Base-by-base conservation (phyloP, 2,888 invertebrate species). In the Andrena praecox region DNA sequence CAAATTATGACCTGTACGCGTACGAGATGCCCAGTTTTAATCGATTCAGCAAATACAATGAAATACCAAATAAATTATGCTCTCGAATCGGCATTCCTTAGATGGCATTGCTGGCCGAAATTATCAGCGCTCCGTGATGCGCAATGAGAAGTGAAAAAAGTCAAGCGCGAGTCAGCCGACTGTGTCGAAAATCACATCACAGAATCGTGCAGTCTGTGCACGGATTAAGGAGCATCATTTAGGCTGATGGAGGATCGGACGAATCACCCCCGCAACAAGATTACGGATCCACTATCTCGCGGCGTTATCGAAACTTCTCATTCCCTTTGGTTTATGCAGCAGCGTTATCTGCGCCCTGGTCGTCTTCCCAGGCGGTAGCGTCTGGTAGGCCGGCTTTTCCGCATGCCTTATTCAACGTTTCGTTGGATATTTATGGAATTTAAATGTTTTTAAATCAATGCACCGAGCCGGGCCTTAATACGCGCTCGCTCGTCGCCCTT, bases 391-490 rank as follows among this genome's bases (percentile, higher is more conserved):
- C 71, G 82, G 85, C 85, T 89, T 90, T 80, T 75, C 85, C 85
- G 82, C 87, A 89, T 89, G 90, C 89, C 81, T 89, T 89, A 89
- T 89, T 89, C 90, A 89, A 89, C 90, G 87, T 87, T 82, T 83
- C 87, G 90, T 90, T 85, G 88, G 89, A 89, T 89, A 89, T 89
- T 89, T 89, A 89, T 89, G 88, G 90, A 90, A 89, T 89, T 89
- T 90, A 89, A 89, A 89, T 90, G 89, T 89, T 89, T 90, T 87
- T 88, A 90, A 87, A 89, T 89, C 89, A 87, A 89, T 89, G 90
- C 88, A 85, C 79, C 85, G 76, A 85, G 84, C 78, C 73, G 68
- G 52, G 80, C 83, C 80, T 88, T 84, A 86, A 85, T 56, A 56
- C 56, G 56, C 12, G 56, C 85, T 80, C 67, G 77, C 66, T 71